phyloP scores from a whole-genome alignment of 2,797 vertebrate genomes.

The Crocidura indochinensis region DNA sequence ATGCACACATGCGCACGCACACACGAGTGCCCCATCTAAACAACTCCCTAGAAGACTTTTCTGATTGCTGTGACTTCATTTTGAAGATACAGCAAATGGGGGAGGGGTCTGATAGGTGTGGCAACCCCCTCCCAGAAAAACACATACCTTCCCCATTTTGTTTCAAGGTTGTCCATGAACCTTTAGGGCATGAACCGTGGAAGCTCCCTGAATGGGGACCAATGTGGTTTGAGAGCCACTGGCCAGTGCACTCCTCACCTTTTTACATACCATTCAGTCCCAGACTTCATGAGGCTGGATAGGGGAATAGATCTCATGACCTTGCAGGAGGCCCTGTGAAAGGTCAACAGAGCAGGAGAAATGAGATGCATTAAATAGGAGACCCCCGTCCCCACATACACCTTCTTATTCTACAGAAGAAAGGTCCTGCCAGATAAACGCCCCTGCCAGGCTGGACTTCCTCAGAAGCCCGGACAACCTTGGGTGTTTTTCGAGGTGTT shows the following conservation, averaged over 20 bases:
- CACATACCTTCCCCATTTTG: background rate
- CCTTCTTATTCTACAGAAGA: constrained; percentile 84
- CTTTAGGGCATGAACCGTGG: background rate
- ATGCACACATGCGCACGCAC: too few species aligned
- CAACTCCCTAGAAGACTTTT: background rate
- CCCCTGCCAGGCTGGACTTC: constrained; percentile 89
- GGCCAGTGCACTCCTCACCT: too few species aligned
- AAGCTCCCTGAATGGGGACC: background rate
- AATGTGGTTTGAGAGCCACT: too few species aligned
- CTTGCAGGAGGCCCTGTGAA: background rate
- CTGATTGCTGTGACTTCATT: background rate
- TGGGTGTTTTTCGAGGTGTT: constrained; percentile 81
- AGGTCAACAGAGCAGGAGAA: constrained; percentile 31
- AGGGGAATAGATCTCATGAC: background rate
- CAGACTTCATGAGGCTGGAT: background rate
- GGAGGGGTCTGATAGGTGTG: background rate
- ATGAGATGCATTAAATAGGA: constrained; percentile 37
- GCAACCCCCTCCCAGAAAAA: background rate
- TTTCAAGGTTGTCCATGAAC: background rate
- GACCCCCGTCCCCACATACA: background rate
- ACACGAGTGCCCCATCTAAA: background rate
- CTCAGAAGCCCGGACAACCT: constrained; percentile 87
- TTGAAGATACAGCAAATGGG: background rate
- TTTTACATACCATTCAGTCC: background rate
- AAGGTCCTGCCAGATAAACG: constrained; percentile 90